A percentile compares a stretch with the other conserved stretches of the same genome.
phyloP scores from a whole-genome alignment of 2,888 invertebrate genomes.

The Lasioglossum zephyrum region DNA sequence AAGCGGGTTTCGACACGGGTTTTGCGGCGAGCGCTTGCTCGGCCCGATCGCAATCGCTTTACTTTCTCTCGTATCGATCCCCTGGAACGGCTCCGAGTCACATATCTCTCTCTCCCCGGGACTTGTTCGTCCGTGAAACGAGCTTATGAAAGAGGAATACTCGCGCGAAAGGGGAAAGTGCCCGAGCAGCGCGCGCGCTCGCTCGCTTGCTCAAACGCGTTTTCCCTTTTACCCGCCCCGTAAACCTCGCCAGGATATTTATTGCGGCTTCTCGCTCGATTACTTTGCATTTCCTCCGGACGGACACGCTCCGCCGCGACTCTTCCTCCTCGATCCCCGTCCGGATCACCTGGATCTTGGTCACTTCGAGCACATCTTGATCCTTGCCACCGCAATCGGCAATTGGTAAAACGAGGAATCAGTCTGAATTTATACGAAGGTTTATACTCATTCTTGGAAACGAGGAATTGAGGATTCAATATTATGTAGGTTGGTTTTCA shows the following conservation, averaged over 20 bases:
- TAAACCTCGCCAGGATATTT: conserved; percentile 35
- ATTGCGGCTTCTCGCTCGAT: conserved; percentile 28
- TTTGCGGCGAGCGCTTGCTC: neutral
- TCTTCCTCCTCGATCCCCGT: neutral
- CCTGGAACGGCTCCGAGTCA: conserved; percentile 53
- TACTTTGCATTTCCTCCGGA: conserved; percentile 31
- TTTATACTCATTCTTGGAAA: too few relatives aligned
- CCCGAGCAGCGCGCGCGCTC: neutral
- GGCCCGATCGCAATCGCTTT: conserved; percentile 49
- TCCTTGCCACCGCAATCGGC: neutral
- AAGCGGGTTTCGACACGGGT: conserved; percentile 65
- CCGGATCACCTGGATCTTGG: neutral
- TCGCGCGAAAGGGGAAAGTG: conserved; percentile 56
- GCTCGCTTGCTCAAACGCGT: conserved; percentile 35
- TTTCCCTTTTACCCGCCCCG: conserved; percentile 52
- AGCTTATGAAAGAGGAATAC: conserved; percentile 54
- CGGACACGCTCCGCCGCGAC: neutral
- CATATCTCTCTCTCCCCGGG: conserved; percentile 37
- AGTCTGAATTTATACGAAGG: too few relatives aligned
- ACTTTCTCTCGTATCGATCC: conserved; percentile 71
- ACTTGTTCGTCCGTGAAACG: conserved; percentile 62
- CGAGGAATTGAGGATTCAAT: too few relatives aligned
- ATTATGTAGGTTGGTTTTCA: too few relatives aligned
- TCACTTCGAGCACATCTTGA: neutral
- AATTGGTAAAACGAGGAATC: too few relatives aligned